A percentile compares a stretch with the other conserved stretches of the same genome.
Conservation (phyloP, 1,140 invertebrate species). For the Aphelinus atriplicis region DNA sequence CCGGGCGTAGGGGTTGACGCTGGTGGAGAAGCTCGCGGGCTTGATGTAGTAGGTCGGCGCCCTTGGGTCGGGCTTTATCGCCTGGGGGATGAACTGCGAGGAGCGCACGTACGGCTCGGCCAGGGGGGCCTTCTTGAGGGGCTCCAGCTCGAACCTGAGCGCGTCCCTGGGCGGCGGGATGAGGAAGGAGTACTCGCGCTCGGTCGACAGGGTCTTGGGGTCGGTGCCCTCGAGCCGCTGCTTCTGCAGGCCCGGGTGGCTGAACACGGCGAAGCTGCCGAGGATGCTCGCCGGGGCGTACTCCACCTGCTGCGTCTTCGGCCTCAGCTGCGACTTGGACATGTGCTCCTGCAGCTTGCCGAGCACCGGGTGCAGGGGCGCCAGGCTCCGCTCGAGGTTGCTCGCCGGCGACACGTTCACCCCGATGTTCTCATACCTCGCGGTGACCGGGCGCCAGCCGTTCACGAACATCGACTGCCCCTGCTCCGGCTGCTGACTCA, state of each 20-base stretch:
- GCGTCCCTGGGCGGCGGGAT: conserved; percentile 58
- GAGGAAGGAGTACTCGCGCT: conserved; percentile 58
- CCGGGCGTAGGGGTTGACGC: conserved; percentile 45
- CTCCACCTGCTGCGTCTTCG: conserved; percentile 53
- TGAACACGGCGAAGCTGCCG: conserved; percentile 63
- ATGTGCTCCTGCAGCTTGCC: conserved; percentile 60
- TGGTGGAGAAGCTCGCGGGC: conserved; percentile 44
- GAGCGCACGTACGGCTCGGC: conserved; percentile 50
- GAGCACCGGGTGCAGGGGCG: conserved; percentile 53
- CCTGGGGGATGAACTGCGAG: conserved; percentile 44
- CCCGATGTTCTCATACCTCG: conserved; percentile 54
- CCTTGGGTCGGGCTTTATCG: conserved; percentile 48
- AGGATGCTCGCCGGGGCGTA: conserved; percentile 63
- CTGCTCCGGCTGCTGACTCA: conserved; percentile 46
- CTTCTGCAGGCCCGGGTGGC: conserved; percentile 55
- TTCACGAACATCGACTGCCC: conserved; percentile 56
- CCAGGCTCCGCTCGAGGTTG: conserved; percentile 48
- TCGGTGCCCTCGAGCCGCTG: conserved; percentile 36
- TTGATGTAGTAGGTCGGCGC: conserved; percentile 55
- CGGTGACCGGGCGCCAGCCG: conserved; percentile 59
- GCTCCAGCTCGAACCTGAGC: conserved; percentile 54
- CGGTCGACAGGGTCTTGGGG: conserved; percentile 50
- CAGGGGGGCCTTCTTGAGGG: conserved; percentile 52
- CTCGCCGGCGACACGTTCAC: conserved; percentile 51
- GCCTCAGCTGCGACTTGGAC: conserved; percentile 35